phyloP scores from a whole-genome alignment of 2,113 vertebrate species.

The Oophaga pumilio region DNA sequence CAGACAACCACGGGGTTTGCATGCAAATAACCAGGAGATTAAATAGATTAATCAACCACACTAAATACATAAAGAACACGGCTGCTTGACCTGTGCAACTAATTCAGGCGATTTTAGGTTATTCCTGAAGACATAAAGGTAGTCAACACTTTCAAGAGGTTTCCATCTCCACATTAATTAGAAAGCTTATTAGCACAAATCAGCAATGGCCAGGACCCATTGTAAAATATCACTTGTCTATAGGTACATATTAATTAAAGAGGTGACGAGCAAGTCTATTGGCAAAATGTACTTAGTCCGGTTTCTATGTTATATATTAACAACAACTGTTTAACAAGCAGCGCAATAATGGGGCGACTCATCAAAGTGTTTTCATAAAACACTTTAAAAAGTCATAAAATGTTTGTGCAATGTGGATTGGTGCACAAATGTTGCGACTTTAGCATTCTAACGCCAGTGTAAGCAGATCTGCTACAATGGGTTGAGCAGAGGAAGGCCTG shows the following conservation, averaged over 20 bases:
- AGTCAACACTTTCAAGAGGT: background rate
- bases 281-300: too few species aligned
- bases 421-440: too few species aligned
- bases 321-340: too few species aligned
- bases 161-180: background rate
- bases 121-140: background rate
- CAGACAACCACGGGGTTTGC: background rate
- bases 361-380: too few species aligned
- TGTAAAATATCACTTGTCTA: background rate
- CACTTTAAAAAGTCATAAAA: too few species aligned
- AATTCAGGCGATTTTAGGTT: background rate
- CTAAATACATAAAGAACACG: background rate
- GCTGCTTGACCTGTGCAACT: background rate
- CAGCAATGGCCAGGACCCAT: background rate
- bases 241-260: background rate
- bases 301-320: too few species aligned
- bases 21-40: background rate
- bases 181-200: background rate
- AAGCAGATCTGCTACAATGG: too few species aligned
- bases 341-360: too few species aligned
- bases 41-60: constrained; percentile 3
- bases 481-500: too few species aligned
- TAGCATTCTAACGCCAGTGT: too few species aligned
- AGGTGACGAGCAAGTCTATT: background rate
- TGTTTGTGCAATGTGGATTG: too few species aligned